Evolutionary conservation across 2,113 vertebrate species (phyloP).

Genomic region (Alosa alosa): DNA sequence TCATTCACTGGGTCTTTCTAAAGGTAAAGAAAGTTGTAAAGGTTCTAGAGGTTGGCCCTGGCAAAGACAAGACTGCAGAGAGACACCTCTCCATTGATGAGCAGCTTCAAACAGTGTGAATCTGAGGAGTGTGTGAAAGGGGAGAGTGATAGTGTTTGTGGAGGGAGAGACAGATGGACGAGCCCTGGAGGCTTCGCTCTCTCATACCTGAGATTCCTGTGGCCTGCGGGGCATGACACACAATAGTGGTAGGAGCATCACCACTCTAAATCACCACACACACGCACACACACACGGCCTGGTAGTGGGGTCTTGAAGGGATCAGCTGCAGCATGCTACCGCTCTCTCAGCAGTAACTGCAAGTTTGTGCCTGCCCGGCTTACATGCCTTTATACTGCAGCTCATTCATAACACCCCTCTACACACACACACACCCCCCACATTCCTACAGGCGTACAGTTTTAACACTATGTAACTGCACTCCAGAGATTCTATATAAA

Average conservation of each 20-base stretch:
- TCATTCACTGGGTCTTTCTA: background rate
- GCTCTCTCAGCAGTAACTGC: background rate
- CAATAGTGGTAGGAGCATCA: background rate
- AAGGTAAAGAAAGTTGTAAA: too few relatives aligned
- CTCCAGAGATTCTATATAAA: background rate
- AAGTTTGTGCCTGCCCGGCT: background rate
- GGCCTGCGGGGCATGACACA: background rate
- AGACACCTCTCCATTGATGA: background rate
- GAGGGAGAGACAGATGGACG: background rate
- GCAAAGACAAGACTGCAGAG: background rate
- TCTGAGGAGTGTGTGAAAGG: background rate
- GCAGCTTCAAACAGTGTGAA: background rate
- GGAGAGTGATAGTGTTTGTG: background rate
- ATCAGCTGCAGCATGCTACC: background rate
- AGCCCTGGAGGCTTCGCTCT: background rate
- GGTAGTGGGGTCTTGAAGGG: background rate
- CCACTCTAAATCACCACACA: background rate
- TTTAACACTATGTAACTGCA: background rate
- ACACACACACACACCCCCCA: background rate
- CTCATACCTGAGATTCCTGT: constrained; percentile 2
- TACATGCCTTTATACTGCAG: background rate
- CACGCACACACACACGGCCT: background rate
- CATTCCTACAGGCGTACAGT: background rate
- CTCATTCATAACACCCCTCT: background rate
- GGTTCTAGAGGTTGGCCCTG: background rate